Conservation (phyloP, 1,140 invertebrate genomes). For the Paraescarpia echinospica region DNA sequence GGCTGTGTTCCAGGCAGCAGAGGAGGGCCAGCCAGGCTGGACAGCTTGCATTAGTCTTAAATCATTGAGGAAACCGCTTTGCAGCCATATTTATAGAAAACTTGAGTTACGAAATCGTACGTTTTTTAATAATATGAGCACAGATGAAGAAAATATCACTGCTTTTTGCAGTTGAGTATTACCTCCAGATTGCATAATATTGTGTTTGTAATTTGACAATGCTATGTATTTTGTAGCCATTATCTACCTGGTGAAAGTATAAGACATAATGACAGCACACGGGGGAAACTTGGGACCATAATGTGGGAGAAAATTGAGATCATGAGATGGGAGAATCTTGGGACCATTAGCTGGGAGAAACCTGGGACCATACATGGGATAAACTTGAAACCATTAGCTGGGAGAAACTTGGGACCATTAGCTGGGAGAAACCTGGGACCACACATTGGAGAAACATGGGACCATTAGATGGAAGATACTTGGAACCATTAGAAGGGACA, state of each 20-base stretch:
- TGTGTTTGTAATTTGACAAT: neutral
- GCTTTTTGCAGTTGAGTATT: neutral
- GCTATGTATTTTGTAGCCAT: neutral
- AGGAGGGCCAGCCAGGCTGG: neutral
- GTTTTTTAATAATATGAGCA: neutral
- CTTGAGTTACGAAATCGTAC: too few relatives aligned
- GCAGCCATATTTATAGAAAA: too few relatives aligned
- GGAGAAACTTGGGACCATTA: neutral
- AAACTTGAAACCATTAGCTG: neutral
- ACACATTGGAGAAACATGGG: neutral
- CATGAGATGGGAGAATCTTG: neutral
- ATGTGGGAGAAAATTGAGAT: neutral
- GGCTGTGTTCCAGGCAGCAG: neutral
- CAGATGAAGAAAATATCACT: neutral
- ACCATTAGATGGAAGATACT: neutral
- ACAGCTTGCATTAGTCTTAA: neutral
- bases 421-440: neutral
- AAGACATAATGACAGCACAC: neutral
- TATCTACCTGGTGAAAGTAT: neutral
- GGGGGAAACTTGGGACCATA: neutral
- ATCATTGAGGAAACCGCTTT: too few relatives aligned
- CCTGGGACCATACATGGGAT: neutral
- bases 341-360: neutral
- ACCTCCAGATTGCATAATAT: neutral
- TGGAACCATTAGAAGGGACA: neutral